phyloP scores from a whole-genome alignment of 1,140 invertebrate species.

The Caenorhabditis inopinata region DNA sequence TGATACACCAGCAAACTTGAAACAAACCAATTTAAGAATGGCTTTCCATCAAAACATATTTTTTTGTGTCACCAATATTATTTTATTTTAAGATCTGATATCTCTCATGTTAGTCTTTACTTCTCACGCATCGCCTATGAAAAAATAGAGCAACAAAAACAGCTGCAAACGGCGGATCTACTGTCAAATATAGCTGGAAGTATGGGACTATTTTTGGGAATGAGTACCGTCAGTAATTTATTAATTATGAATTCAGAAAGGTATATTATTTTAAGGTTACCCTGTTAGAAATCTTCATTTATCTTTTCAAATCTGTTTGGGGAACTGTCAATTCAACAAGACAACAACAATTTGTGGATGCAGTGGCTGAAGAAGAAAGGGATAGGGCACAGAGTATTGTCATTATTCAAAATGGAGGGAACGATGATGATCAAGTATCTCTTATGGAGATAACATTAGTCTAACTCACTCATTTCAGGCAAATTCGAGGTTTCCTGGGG shows the following conservation, averaged over 20 bases:
- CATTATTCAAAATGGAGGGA: slow-evolving; percentile 37
- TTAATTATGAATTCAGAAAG: neutral
- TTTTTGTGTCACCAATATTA: neutral
- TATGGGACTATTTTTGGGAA: slow-evolving; percentile 49
- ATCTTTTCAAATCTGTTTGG: slow-evolving; percentile 50
- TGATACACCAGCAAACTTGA: no score
- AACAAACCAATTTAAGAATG: no score
- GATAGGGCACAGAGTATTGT: slow-evolving; percentile 44
- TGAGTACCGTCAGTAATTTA: slow-evolving; percentile 39
- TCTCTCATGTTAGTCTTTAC: slow-evolving; percentile 11
- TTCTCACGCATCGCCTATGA: slow-evolving; percentile 38
- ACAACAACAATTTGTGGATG: slow-evolving; percentile 44
- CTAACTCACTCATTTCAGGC: neutral
- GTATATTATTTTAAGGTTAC: slow-evolving; percentile 5
- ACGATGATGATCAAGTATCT: slow-evolving; percentile 9
- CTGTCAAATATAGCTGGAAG: slow-evolving; percentile 44
- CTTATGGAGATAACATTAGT: neutral
- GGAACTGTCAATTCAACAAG: slow-evolving; percentile 49
- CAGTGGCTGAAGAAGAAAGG: slow-evolving; percentile 42
- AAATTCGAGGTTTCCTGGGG: neutral
- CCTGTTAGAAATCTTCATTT: slow-evolving; percentile 48
- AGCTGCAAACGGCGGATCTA: slow-evolving; percentile 46
- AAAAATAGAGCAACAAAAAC: slow-evolving; percentile 45
- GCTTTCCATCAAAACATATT: no score
- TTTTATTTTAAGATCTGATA: neutral